These are phyloP conservation scores for Apostichopus leukothele DNA, from an alignment of 53 echinoderm and acorn worm species.

Conservation along the genomic window DNA sequence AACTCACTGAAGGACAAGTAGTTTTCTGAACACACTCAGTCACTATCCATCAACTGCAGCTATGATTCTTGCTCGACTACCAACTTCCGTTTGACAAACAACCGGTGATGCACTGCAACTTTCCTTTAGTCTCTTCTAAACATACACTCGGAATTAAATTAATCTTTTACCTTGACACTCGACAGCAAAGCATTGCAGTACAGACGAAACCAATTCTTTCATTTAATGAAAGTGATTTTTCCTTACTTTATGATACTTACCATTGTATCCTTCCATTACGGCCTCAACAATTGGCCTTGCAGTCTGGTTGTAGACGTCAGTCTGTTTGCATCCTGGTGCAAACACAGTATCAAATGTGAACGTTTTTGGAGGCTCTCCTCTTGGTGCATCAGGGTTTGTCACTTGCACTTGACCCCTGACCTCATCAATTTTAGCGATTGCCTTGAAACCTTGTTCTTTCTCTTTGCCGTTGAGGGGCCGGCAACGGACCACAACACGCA, in stretches of 20 bases:
- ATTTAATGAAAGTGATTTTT: too few species aligned
- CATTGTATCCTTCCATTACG: slow-evolving; percentile 96
- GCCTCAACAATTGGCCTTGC: slow-evolving; percentile 99
- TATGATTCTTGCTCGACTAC: too few species aligned
- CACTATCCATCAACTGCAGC: too few species aligned
- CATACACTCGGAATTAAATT: too few species aligned
- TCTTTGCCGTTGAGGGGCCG: slow-evolving; percentile 94
- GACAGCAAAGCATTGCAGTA: too few species aligned
- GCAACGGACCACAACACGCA: slow-evolving; percentile 94
- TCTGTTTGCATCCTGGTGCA: slow-evolving; percentile 82
- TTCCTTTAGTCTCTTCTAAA: too few species aligned
- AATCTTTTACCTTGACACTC: too few species aligned
- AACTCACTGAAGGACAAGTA: too few species aligned
- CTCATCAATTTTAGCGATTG: slow-evolving; percentile 85
- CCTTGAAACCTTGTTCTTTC: slow-evolving; percentile 71
- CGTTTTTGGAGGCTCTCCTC: slow-evolving; percentile 89
- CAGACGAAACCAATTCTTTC: too few species aligned
- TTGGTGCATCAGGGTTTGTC: slow-evolving; percentile 76
- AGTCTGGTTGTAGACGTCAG: slow-evolving; percentile 97
- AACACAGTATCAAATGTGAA: slow-evolving; percentile 97
- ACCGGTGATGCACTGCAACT: too few species aligned
- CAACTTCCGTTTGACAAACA: too few species aligned
- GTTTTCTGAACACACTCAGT: too few species aligned
- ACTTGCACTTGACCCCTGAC: slow-evolving; percentile 84
- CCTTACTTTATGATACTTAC: slow-evolving; percentile 41